These are phyloP conservation scores for Prunella fulvescens DNA, from an alignment of 2,113 vertebrate genomes.

Conservation along the genomic window DNA sequence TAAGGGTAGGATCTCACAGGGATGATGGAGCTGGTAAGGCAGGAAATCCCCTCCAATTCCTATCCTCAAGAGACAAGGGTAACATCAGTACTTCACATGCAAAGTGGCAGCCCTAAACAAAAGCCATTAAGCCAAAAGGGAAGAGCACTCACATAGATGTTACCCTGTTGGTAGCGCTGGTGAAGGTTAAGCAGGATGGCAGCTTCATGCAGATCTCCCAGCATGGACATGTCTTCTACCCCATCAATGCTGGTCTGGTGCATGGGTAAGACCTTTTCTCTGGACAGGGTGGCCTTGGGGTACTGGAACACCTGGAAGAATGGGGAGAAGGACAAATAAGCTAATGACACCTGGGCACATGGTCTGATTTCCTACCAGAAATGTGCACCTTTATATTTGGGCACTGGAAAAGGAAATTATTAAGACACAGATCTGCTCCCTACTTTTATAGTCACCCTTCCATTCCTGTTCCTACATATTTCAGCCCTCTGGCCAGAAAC, in stretches of 20 bases:
- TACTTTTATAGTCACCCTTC: neutral
- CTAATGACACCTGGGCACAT: neutral
- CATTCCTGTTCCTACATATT: neutral
- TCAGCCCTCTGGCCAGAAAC: neutral
- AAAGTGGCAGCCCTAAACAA: neutral
- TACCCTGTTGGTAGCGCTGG: conserved; percentile 82
- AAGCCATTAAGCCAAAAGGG: neutral
- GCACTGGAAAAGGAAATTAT: neutral
- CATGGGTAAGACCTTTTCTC: conserved; percentile 80
- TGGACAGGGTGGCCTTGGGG: conserved; percentile 69
- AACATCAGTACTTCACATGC: neutral
- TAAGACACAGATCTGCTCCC: neutral
- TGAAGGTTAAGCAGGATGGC: conserved; percentile 90
- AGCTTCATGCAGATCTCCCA: conserved; percentile 86
- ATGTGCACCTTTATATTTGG: neutral
- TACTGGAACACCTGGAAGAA: conserved; percentile 75
- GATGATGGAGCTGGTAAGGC: neutral
- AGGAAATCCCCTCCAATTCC: neutral
- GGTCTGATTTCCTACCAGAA: neutral
- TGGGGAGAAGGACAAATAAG: neutral
- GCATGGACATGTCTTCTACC: conserved; percentile 88
- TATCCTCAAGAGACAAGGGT: neutral
- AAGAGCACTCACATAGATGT: conserved; percentile 80
- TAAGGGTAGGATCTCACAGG: neutral
- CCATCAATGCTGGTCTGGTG: conserved; percentile 81